Conservation (phyloP, 2,888 invertebrate genomes). For the Dinocampus coccinellae region DNA sequence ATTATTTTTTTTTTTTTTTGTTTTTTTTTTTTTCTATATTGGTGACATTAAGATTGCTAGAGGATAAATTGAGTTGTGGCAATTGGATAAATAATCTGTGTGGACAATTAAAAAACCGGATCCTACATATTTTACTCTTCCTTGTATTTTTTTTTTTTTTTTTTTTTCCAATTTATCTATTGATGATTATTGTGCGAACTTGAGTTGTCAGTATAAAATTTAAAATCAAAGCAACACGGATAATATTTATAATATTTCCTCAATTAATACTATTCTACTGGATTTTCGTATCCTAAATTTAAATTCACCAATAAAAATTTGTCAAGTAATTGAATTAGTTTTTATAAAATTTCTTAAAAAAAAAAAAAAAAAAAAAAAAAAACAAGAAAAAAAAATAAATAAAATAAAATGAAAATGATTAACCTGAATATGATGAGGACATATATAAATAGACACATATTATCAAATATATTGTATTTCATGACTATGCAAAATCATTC, state of each 20-base stretch:
- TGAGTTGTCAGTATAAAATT: constrained; percentile 33
- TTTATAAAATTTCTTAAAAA: background rate
- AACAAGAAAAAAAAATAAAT: background rate
- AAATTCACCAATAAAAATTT: background rate
- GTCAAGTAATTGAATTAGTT: no score
- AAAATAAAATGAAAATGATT: no score
- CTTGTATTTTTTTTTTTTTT: constrained; percentile 24
- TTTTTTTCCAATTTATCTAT: constrained; percentile 10
- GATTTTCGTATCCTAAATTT: background rate
- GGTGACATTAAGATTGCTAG: constrained; percentile 23
- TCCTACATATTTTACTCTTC: background rate
- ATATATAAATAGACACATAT: background rate
- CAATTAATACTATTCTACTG: background rate
- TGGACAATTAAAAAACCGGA: constrained; percentile 24
- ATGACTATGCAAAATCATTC: background rate
- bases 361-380: background rate
- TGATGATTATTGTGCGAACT: constrained; percentile 43
- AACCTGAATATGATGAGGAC: no score
- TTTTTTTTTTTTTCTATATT: constrained; percentile 3
- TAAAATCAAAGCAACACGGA: constrained; percentile 20
- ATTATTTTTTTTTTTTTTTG: background rate
- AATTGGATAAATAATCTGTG: background rate
- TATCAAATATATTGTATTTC: background rate
- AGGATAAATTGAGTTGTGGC: constrained; percentile 14
- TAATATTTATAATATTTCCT: constrained; percentile 11